Evolutionary conservation across 2,113 vertebrate genomes (phyloP).

Genomic region (Seriola aureovittata): DNA sequence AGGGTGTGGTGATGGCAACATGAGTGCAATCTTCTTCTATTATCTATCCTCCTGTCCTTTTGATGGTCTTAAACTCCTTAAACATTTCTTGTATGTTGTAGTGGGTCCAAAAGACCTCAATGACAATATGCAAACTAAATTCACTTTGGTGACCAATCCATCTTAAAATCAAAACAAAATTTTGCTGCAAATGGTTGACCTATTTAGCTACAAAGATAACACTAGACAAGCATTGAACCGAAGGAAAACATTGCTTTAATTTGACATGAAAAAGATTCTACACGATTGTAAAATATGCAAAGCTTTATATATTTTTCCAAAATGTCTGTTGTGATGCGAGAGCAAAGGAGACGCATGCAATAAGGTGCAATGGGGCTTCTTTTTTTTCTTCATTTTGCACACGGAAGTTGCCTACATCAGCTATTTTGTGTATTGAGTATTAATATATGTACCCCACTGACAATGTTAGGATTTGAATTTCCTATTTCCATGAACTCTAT

Average conservation of each 20-base stretch:
- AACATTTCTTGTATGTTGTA: too few species aligned
- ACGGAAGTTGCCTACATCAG: constrained; percentile 14
- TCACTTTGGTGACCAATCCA: background rate
- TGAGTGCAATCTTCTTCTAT: background rate
- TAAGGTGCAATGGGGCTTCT: background rate
- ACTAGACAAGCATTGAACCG: background rate
- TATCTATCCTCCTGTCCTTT: too few species aligned
- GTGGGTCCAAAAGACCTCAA: too few species aligned
- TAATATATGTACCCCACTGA: constrained; percentile 17
- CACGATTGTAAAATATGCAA: constrained; percentile 1
- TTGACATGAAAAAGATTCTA: background rate
- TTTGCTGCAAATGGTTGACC: background rate
- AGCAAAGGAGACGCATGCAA: constrained; percentile 9
- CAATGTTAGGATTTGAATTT: constrained; percentile 31
- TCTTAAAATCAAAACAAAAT: background rate
- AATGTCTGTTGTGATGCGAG: background rate
- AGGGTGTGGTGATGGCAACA: background rate
- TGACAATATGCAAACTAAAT: background rate
- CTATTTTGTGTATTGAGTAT: constrained; percentile 13
- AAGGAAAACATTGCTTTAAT: background rate
- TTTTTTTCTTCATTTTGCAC: background rate
- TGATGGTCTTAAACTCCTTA: too few species aligned
- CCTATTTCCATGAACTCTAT: constrained; percentile 27
- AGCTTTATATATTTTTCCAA: background rate
- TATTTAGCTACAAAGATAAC: background rate